A percentile compares a stretch with the other conserved stretches of the same genome.
phyloP scores from a whole-genome alignment of 2,888 invertebrate genomes.

The Pharmacophagus antenor region DNA sequence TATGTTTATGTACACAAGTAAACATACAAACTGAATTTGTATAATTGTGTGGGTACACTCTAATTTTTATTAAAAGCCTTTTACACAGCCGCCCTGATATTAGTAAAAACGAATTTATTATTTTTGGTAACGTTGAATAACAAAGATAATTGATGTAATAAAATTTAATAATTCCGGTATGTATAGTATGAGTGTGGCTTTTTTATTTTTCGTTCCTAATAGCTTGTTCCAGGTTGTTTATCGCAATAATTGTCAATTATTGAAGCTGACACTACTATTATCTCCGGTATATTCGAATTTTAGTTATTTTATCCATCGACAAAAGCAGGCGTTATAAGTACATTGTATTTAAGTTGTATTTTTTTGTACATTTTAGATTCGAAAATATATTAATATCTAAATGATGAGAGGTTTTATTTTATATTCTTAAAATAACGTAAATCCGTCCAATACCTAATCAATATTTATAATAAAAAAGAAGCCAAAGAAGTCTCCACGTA shows the following conservation, averaged over 20 bases:
- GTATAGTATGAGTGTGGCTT: conserved; percentile 52
- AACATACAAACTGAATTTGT: conserved; percentile 59
- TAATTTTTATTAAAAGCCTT: conserved; percentile 66
- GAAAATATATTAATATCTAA: conserved; percentile 85
- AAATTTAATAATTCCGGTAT: conserved; percentile 45
- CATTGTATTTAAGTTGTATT: conserved; percentile 86
- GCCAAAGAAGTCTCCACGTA: too few relatives aligned
- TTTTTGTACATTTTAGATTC: conserved; percentile 88
- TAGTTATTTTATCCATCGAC: conserved; percentile 61
- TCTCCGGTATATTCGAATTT: conserved; percentile 57
- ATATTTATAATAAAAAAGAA: too few relatives aligned
- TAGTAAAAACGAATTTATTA: conserved; percentile 71
- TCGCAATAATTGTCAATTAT: conserved; percentile 73
- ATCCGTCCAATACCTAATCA: neutral
- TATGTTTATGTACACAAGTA: conserved; percentile 74
- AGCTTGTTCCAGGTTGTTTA: conserved; percentile 63
- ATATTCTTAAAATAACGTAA: neutral
- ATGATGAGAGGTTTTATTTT: conserved; percentile 58
- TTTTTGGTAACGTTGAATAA: conserved; percentile 60
- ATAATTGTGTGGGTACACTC: conserved; percentile 62
- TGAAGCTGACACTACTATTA: conserved; percentile 57
- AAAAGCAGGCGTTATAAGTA: conserved; percentile 80
- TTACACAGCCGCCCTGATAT: conserved; percentile 77
- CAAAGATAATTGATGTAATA: conserved; percentile 39
- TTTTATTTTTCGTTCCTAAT: conserved; percentile 69